Conservation (phyloP, 2,113 vertebrate genomes). For the Toxotes chatareus region DNA sequence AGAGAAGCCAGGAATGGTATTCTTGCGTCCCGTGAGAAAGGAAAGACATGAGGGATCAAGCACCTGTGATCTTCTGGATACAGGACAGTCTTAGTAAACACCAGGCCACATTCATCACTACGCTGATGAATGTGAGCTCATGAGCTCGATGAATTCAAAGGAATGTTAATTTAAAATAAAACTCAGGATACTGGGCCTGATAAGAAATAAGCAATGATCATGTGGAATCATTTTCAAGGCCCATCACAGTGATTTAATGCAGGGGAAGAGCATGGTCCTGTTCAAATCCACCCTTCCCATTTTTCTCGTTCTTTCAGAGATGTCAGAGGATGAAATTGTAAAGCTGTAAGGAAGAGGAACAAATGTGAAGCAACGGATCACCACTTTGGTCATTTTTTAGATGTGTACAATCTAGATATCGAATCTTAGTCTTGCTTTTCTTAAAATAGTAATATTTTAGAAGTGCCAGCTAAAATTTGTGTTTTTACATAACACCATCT, state of each 20-base stretch:
- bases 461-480: constrained; percentile 1
- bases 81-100: neutral
- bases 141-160: neutral
- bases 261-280: neutral
- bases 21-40: neutral
- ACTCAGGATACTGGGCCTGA: constrained; percentile 13
- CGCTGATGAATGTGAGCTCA: neutral
- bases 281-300: constrained; percentile 27
- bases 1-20: neutral
- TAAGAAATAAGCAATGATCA: constrained; percentile 30
- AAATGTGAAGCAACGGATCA: neutral
- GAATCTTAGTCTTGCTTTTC: constrained; percentile 1
- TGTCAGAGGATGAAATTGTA: constrained; percentile 5
- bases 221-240: constrained; percentile 20
- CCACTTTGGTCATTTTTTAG: constrained; percentile 1
- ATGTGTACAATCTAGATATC: neutral
- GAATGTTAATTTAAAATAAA: constrained; percentile 36
- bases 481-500: neutral
- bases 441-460: constrained; percentile 20
- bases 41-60: neutral
- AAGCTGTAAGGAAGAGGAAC: neutral
- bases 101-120: constrained; percentile 5
- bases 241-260: constrained; percentile 30
- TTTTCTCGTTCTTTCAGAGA: neutral
- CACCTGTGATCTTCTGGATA: constrained; percentile 2